Conservation (phyloP, 2,797 vertebrate genomes). For the Neopelma chrysocephalum region DNA sequence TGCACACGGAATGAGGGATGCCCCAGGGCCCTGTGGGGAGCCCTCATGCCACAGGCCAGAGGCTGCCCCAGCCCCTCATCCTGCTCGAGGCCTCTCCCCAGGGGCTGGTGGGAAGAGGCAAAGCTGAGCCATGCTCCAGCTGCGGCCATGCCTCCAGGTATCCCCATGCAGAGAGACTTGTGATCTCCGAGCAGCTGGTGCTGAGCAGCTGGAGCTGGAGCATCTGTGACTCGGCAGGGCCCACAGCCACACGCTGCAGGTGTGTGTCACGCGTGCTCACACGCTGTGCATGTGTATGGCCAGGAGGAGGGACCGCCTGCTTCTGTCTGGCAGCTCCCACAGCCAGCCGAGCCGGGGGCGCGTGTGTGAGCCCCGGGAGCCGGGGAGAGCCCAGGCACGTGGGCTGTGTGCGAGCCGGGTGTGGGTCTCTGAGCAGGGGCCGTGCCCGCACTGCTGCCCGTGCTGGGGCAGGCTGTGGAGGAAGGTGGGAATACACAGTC, state of each 20-base stretch:
- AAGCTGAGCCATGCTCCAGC: not conserved
- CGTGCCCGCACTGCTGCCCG: accelerated
- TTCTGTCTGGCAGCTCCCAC: not conserved
- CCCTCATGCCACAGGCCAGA: not conserved
- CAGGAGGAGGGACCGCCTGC: not conserved
- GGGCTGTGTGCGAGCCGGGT: not conserved
- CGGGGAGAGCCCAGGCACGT: not conserved
- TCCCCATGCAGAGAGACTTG: not conserved
- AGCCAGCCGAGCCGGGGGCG: not conserved
- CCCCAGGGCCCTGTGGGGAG: not conserved
- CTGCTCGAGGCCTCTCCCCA: not conserved
- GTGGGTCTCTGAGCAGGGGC: not conserved
- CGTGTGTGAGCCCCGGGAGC: not conserved
- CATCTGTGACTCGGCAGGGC: not conserved
- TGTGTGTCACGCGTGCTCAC: not conserved
- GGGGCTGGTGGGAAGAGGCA: not conserved
- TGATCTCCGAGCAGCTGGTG: not conserved
- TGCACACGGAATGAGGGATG: accelerated
- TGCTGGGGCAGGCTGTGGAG: not conserved
- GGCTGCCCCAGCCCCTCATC: not conserved
- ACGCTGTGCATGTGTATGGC: accelerated
- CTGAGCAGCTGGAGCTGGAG: not conserved
- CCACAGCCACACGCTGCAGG: not conserved
- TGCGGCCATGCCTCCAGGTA: not conserved
- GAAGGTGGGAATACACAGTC: not conserved